Conservation (phyloP, 2,888 invertebrate species). For the Ophion slaviceki region DNA sequence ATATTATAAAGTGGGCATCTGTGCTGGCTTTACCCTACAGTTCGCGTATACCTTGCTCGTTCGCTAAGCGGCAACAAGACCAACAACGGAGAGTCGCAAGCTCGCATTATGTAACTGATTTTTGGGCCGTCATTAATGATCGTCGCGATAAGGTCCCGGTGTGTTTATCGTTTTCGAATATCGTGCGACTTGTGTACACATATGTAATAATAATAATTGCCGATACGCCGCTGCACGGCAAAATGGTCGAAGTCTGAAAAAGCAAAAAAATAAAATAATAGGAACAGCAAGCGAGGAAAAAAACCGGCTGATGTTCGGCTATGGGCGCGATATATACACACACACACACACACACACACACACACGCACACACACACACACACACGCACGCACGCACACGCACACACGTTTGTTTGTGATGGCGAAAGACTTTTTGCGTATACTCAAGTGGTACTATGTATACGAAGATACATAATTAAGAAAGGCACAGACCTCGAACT, state of each 20-base stretch:
- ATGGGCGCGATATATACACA: too few relatives aligned
- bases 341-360: too few relatives aligned
- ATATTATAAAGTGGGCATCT: too few relatives aligned
- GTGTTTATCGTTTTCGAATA: neutral
- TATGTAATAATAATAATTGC: constrained; percentile 18
- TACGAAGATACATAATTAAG: constrained; percentile 29
- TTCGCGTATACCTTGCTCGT: constrained; percentile 21
- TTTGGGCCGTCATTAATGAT: constrained; percentile 7
- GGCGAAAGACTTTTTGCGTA: constrained; percentile 42
- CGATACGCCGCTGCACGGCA: neutral
- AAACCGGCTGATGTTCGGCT: too few relatives aligned
- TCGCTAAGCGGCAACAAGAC: neutral
- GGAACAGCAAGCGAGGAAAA: neutral
- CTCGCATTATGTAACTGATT: constrained; percentile 16
- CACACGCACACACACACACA: too few relatives aligned
- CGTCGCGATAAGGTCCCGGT: neutral
- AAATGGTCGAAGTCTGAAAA: neutral
- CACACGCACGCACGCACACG: too few relatives aligned
- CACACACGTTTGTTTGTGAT: constrained; percentile 1
- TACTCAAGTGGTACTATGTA: constrained; percentile 60
- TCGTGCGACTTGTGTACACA: too few relatives aligned
- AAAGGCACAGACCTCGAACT: constrained; percentile 49
- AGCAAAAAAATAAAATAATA: constrained; percentile 13
- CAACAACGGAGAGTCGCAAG: neutral
- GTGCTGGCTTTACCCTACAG: too few relatives aligned